Conservation (phyloP, 1,140 invertebrate genomes). For the Brachystomella parvula region DNA sequence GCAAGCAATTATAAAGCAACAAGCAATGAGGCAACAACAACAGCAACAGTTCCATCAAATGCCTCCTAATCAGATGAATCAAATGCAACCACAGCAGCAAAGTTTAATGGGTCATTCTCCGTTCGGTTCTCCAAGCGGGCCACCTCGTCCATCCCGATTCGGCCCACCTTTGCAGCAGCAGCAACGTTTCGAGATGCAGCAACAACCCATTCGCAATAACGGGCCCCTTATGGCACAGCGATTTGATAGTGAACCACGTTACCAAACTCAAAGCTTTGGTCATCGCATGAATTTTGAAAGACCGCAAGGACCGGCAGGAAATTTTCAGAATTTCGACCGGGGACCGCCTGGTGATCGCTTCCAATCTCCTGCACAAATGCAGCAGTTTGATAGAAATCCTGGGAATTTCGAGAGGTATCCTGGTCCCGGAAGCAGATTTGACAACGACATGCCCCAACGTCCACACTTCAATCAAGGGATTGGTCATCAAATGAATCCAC, state of each 20-base stretch:
- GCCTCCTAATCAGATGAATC: conserved; percentile 10
- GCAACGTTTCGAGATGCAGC: neutral
- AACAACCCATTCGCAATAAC: conserved; percentile 17
- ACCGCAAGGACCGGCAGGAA: conserved; percentile 3
- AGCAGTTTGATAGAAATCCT: conserved; percentile 1
- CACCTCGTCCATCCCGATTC: conserved; percentile 2
- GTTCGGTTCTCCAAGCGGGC: conserved; percentile 5
- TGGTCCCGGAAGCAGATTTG: conserved; percentile 4
- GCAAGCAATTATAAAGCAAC: conserved; percentile 58
- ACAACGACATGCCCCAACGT: conserved; percentile 6
- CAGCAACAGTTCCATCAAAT: conserved; percentile 38
- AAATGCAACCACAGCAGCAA: neutral
- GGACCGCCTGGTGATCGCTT: neutral
- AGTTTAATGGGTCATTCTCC: neutral
- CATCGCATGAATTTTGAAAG: conserved; percentile 24
- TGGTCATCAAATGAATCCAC: neutral
- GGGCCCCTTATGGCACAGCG: conserved; percentile 21
- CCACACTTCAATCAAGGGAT: neutral
- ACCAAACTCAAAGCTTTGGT: neutral
- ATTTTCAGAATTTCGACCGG: conserved; percentile 7
- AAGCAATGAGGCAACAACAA: conserved; percentile 38
- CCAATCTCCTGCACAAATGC: neutral
- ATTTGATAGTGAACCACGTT: conserved; percentile 3
- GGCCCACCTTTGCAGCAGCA: neutral
- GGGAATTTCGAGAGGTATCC: neutral